Conservation (phyloP, 2,888 invertebrate species). For the Anthrax anthrax region DNA sequence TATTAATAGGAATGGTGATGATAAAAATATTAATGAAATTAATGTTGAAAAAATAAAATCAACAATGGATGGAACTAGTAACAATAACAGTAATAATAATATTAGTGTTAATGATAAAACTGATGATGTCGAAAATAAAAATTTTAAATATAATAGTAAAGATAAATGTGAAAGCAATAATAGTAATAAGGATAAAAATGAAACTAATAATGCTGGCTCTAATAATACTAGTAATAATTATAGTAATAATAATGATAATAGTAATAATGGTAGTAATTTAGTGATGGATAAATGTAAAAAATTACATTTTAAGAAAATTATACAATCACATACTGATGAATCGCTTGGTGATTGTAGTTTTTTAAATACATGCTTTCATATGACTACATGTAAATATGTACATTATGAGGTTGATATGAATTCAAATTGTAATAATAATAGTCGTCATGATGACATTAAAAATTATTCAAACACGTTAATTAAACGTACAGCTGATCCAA, state of each 20-base stretch:
- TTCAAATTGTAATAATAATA: constrained; percentile 29
- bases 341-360: constrained; percentile 93
- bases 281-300: constrained; percentile 54
- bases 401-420: constrained; percentile 89
- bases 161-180: background rate
- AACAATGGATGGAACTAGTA: too few relatives aligned
- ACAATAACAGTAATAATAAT: too few relatives aligned
- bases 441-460: constrained; percentile 10
- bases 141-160: too few relatives aligned
- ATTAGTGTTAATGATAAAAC: too few relatives aligned
- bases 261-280: too few relatives aligned
- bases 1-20: too few relatives aligned
- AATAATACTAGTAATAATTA: too few relatives aligned
- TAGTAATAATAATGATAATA: background rate
- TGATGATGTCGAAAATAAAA: too few relatives aligned
- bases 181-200: constrained; percentile 15
- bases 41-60: too few relatives aligned
- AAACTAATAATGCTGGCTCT: constrained; percentile 13
- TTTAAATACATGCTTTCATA: constrained; percentile 95
- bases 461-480: constrained; percentile 10
- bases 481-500: constrained; percentile 29
- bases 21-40: too few relatives aligned
- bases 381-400: constrained; percentile 95
- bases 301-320: constrained; percentile 93
- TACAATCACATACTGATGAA: constrained; percentile 89